Evolutionary conservation across 2,113 vertebrate species (phyloP), one percentile per base, ranked within the genome.

Genomic region (Engraulis encrasicolus): DNA sequence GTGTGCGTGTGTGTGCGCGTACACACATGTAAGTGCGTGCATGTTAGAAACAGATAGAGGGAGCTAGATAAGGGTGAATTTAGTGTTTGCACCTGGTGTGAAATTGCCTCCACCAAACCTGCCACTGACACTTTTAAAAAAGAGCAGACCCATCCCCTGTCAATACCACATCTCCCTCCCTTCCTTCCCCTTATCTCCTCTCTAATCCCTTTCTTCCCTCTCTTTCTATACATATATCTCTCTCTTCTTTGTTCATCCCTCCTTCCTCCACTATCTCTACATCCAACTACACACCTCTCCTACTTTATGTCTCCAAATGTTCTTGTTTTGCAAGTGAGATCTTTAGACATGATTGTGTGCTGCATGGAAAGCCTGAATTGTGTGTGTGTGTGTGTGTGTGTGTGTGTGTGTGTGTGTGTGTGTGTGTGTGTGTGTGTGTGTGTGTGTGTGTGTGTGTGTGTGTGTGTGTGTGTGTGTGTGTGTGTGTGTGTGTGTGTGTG

Each of bases 11-110:
- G 40, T 5, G 40, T 45, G 40, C 9, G 40, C 9, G 40, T 45
- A n/a, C n/a, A n/a, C n/a, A n/a, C n/a, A n/a, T 54, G 52, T 54
- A 2, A 2, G 61, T 31, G 61, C 15, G 61, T 31, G 61, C 15
- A 31, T 1, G 66, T 2, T 12, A 2, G 27, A 74, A 2, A 58
- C 52, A 61, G 58, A 61, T 34, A 74, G 23, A 15, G 12, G 3
- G 66, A 74, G 27, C 31, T 45, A 74, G 48, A 78, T 52, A 49
- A 77, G 48, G 36, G 80, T 87, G 89, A 90, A 92, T 93, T 93
- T 92, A 94, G 87, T 90, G 89, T 90, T 86, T 91, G 89, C 94
- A 93, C 91, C 92, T 95, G 93, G 93, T 66, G 85, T 80, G 83
- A 88, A 86, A 88, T n/a, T 89, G 89, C 86, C 86, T 74, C 74